Base-by-base conservation (phyloP, 2,113 vertebrate genomes). In the Podocnemis expansa region DNA sequence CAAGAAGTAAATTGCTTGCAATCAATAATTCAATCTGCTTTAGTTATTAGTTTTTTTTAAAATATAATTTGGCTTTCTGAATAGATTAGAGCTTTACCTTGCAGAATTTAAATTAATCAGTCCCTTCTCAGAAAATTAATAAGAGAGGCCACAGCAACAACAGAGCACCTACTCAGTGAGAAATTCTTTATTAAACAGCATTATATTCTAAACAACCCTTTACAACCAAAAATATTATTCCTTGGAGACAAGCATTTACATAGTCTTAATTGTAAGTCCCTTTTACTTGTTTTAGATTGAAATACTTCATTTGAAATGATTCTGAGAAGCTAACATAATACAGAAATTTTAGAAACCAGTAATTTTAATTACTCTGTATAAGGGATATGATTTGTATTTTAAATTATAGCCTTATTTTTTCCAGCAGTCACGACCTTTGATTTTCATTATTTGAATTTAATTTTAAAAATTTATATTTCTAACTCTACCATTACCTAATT, bases 1-100 rank as follows among this genome's bases (percentile, higher is more conserved):
- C 85, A 86, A 92, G 80, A 25, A 58, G 70, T 87, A 82, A 34
- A 9, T 78, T 85, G 6, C 92, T 95, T 95, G 80, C 17, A 92
- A 87, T 95, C 38, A 93, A 89, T 95, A 90, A 94, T 89, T 91
- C n/a, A 92, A 51, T 89, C 24, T 67, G 58, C 88, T 93, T 43
- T 78, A 10, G 52, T 88, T 84, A 16, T 60, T 51, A 87, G 21
- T 17, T 79, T 78, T 87, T 88, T 84, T n/a, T n/a, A n/a, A 84
- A 88, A 86, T 88, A 2, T 12, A 75, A 51, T 94, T 94, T 91
- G 67, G 51, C 84, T 5, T 67, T 88, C 92, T 88, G 4, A 96
- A 87, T 76, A 90, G 12, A 73, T 93, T 90, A 84, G 16, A 85
- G 13, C n/a, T 91, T 94, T 91, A 24, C 38, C 27, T 54, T 47